A percentile compares a stretch with the other conserved stretches of the same genome.
phyloP scores from a whole-genome alignment of 2,113 vertebrate genomes.

The Gallinago jamesoni region DNA sequence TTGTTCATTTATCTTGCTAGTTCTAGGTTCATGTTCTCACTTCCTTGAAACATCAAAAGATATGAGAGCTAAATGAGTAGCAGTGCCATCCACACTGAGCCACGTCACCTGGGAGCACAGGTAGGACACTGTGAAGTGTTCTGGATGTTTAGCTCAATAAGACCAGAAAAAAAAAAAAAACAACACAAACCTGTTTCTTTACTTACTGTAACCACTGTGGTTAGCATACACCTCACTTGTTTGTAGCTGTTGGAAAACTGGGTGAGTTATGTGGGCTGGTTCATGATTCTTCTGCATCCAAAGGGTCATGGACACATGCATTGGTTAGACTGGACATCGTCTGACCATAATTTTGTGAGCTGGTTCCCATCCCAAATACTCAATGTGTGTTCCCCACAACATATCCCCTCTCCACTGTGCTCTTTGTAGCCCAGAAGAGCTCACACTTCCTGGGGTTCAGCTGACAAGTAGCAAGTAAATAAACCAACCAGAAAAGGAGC shows the following conservation, averaged over 20 bases:
- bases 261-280: neutral
- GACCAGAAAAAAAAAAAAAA: neutral
- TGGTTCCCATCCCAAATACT: neutral
- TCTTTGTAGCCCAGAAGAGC: neutral
- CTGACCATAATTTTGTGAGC: neutral
- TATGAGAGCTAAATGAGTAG: neutral
- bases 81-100: neutral
- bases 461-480: neutral
- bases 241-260: neutral
- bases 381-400: neutral
- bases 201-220: neutral
- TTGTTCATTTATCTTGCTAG: neutral
- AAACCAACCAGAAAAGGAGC: neutral
- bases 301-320: neutral
- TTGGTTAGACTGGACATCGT: neutral
- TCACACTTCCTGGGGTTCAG: neutral
- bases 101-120: rapidly evolving
- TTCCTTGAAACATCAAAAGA: neutral
- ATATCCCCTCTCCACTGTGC: neutral
- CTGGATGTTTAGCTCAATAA: neutral
- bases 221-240: neutral
- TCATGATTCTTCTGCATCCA: neutral
- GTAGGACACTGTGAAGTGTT: neutral
- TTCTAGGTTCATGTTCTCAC: neutral
- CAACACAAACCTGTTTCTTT: neutral